Conservation (phyloP, 2,888 invertebrate species). For the Drosophila cracens region DNA sequence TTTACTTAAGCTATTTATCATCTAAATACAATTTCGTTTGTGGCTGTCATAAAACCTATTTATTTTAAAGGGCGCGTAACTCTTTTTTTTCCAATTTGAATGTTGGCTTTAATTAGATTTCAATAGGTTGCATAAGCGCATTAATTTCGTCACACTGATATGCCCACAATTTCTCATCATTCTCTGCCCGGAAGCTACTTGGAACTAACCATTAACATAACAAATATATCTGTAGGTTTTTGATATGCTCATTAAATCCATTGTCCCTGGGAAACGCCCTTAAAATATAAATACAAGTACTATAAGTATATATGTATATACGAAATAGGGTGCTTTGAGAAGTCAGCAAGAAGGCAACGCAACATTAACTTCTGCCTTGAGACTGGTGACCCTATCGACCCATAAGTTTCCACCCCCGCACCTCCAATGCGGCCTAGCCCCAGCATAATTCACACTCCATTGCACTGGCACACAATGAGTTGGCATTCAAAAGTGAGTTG, state of each 20-base stretch:
- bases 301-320: neutral
- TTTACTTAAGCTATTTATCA: conserved; percentile 35
- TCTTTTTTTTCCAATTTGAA: neutral
- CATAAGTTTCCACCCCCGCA: conserved; percentile 1
- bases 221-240: conserved; percentile 25
- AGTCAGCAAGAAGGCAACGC: conserved; percentile 10
- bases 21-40: conserved; percentile 18
- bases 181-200: conserved; percentile 53
- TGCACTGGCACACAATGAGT: conserved; percentile 48
- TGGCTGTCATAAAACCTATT: conserved; percentile 37
- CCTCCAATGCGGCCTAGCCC: conserved; percentile 9
- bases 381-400: conserved; percentile 9
- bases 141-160: conserved; percentile 58
- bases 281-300: conserved; percentile 9
- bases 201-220: conserved; percentile 24
- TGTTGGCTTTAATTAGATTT: conserved; percentile 50
- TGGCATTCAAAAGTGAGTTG: conserved; percentile 25
- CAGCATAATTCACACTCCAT: conserved; percentile 71
- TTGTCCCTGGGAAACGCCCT: conserved; percentile 59
- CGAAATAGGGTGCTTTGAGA: conserved; percentile 10
- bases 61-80: conserved; percentile 34
- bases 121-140: conserved; percentile 52
- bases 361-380: conserved; percentile 41
- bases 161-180: conserved; percentile 46
- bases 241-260: conserved; percentile 42